These are phyloP conservation scores for Operophtera brumata DNA, from an alignment of 2,888 invertebrate species.

Conservation along the genomic window DNA sequence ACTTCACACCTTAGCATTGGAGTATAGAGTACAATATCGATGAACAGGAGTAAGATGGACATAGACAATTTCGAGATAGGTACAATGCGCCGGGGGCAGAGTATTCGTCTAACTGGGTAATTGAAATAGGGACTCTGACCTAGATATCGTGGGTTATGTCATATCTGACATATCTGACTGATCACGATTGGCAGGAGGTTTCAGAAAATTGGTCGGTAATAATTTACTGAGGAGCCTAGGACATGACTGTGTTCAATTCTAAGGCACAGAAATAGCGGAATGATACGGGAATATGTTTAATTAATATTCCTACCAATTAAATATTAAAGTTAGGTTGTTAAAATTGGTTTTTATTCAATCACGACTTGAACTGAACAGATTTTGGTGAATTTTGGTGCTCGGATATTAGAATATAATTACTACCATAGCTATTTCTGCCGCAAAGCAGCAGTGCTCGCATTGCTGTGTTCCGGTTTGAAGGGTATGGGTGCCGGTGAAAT, in stretches of 20 bases:
- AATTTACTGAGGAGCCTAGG: background rate
- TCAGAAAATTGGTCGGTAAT: background rate
- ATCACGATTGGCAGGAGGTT: background rate
- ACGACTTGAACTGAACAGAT: too few relatives aligned
- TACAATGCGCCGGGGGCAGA: slow-evolving; percentile 56
- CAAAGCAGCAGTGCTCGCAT: too few relatives aligned
- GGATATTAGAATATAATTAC: too few relatives aligned
- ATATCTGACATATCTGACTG: slow-evolving; percentile 12
- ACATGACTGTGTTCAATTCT: background rate
- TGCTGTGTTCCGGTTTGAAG: too few relatives aligned
- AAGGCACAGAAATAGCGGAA: too few relatives aligned
- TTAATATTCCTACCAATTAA: too few relatives aligned
- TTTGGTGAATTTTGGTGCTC: too few relatives aligned
- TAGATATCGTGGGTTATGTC: slow-evolving; percentile 37
- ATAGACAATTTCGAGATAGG: slow-evolving; percentile 64
- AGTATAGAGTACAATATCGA: slow-evolving; percentile 25
- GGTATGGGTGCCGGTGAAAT: too few relatives aligned
- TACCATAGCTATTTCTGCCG: too few relatives aligned
- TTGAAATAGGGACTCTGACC: slow-evolving; percentile 63
- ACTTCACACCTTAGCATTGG: slow-evolving; percentile 33
- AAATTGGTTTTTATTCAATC: too few relatives aligned
- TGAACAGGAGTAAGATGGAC: slow-evolving; percentile 35
- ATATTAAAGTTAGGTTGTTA: too few relatives aligned
- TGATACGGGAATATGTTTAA: too few relatives aligned
- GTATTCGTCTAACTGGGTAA: slow-evolving; percentile 67